phyloP scores from a whole-genome alignment of 2,888 invertebrate genomes.

The Tromatobia lineatoria region DNA sequence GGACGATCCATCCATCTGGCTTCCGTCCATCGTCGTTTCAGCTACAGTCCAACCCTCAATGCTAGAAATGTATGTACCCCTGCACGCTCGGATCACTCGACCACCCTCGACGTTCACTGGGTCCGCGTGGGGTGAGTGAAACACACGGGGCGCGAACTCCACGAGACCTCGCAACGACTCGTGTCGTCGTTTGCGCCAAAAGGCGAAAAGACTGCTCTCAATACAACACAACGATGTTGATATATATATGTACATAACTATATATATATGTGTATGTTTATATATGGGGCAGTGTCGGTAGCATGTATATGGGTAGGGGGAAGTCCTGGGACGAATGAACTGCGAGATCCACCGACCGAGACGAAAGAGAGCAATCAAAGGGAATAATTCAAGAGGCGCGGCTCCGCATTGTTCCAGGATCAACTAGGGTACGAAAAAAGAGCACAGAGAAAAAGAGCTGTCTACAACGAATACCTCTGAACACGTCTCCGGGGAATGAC shows the following conservation, averaged over 20 bases:
- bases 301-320: constrained; percentile 31
- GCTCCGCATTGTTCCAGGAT: constrained; percentile 81
- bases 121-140: constrained; percentile 31
- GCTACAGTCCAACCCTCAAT: constrained; percentile 51
- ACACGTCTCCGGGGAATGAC: constrained; percentile 54
- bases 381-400: constrained; percentile 85
- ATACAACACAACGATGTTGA: constrained; percentile 38
- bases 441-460: constrained; percentile 47
- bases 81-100: constrained; percentile 41
- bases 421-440: constrained; percentile 32
- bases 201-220: constrained; percentile 54
- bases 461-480: constrained; percentile 56
- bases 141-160: constrained; percentile 32
- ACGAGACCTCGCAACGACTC: constrained; percentile 35
- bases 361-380: constrained; percentile 85
- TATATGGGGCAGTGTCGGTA: constrained; percentile 4
- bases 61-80: constrained; percentile 29
- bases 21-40: constrained; percentile 53
- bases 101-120: constrained; percentile 57
- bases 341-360: constrained; percentile 72
- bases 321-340: constrained; percentile 60
- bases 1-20: constrained; percentile 74
- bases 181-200: constrained; percentile 50
- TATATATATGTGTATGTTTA: constrained; percentile 21
- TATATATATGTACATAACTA: constrained; percentile 5